Percentiles rank a stretch among this genome's conserved stretches.
Evolutionary conservation across 1,140 invertebrate genomes (phyloP).

Genomic region (Rhopalosiphum padi): DNA sequence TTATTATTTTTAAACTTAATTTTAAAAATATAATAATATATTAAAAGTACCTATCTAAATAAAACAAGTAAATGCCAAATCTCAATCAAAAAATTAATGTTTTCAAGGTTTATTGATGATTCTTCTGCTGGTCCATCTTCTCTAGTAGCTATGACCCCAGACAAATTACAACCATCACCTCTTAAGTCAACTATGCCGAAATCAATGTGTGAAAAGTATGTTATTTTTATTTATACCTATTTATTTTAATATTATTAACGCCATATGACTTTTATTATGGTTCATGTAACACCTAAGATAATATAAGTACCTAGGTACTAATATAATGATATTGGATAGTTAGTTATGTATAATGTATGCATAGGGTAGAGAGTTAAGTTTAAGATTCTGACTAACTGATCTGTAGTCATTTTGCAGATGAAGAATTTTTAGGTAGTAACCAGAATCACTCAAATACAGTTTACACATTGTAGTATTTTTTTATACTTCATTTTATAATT

Average conservation of each 20-base stretch:
- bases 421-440: too few relatives aligned
- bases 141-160: not conserved
- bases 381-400: too few relatives aligned
- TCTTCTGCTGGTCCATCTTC: not conserved
- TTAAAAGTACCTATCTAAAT: not conserved
- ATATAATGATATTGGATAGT: too few relatives aligned
- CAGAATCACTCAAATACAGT: too few relatives aligned
- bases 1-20: not conserved
- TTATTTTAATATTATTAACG: too few relatives aligned
- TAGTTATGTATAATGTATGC: too few relatives aligned
- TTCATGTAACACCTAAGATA: too few relatives aligned
- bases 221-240: not conserved
- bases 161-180: slow-evolving; percentile 5
- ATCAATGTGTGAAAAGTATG: not conserved
- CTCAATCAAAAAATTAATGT: not conserved
- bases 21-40: not conserved
- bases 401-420: too few relatives aligned
- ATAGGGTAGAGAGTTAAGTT: too few relatives aligned
- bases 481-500: not conserved
- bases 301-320: not conserved
- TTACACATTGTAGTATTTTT: too few relatives aligned
- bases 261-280: too few relatives aligned
- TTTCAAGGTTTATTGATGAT: slow-evolving; percentile 9
- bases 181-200: not conserved
- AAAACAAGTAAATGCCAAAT: not conserved